Evolutionary conservation across 2,888 invertebrate genomes (phyloP), one percentile per base, ranked within the genome.

Genomic region (Clunio marinus): DNA sequence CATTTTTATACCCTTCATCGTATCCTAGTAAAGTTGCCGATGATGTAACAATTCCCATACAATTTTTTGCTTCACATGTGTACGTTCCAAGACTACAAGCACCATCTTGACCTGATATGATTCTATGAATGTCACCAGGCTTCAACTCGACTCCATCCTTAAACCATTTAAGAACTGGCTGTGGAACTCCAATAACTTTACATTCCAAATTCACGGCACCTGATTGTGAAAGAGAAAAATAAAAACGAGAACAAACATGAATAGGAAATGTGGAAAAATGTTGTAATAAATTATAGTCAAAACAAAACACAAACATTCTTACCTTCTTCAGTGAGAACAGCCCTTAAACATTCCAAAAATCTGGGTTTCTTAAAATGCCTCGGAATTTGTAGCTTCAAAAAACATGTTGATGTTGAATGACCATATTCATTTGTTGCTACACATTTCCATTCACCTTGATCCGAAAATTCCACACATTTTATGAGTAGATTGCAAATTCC

Each of bases 391-490:
- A 94, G 80, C 80, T 90, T 90, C 0, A 94, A 81, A 74, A 91
- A 92, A 77, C 92, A 91, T 0, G 92, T 91, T 0, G 93, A 93
- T 4, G 91, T 86, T 72, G 91, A 92, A 74, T 93, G 91, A 0
- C 94, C 94, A 74, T 88, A 93, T 74, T 93, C 92, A 75, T 93
- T 94, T 69, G 88, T 86, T 5, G 92, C 93, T 2, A 93, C 88
- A 75, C 93, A 93, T 76, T 93, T 93, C 93, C 93, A 94, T 75
- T 93, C 93, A 0, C 92, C 92, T 79, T 93, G 92, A 76, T 94
- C 93, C 69, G 87, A 82, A 74, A 93, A 86, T 77, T 93, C 91
- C 1, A 93, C 82, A 70, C 83, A 83, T 68, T 83, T 82, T 41
- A 93, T 85, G 73, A 89, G 87, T 71, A 94, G 81, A 75, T 85